A percentile compares a stretch with the other conserved stretches of the same genome.
phyloP scores from a whole-genome alignment of 2,888 invertebrate species.

The Cheilosia variabilis region DNA sequence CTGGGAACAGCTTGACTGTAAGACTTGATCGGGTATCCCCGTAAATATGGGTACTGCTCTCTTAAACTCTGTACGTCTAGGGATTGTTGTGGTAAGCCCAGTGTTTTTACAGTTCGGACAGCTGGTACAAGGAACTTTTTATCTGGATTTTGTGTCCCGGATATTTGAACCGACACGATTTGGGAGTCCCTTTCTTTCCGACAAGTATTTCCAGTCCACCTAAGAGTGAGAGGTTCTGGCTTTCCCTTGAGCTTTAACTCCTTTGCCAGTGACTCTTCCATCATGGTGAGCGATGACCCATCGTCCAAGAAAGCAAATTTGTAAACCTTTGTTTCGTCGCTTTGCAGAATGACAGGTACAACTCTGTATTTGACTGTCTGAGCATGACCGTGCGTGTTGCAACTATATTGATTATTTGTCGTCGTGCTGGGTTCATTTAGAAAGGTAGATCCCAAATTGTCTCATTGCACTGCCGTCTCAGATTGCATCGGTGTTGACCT shows the following conservation, averaged over 20 bases:
- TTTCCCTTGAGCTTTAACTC: constrained; percentile 24
- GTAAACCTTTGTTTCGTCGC: neutral
- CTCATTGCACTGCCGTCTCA: no score
- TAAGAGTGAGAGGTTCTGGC: neutral
- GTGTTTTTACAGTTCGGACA: no score
- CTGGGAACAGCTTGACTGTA: neutral
- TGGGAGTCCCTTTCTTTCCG: constrained; percentile 6
- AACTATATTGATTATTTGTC: neutral
- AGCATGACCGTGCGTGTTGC: neutral
- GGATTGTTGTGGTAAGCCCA: no score
- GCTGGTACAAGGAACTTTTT: no score
- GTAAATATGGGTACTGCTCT: no score
- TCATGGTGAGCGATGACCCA: constrained; percentile 57
- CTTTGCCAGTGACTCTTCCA: constrained; percentile 30
- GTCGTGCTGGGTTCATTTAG: no score
- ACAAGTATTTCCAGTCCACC: constrained; percentile 21
- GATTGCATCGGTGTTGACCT: neutral
- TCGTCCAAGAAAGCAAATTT: constrained; percentile 61
- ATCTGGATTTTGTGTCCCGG: constrained; percentile 14
- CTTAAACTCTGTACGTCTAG: no score
- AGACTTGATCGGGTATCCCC: neutral
- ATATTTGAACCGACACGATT: neutral
- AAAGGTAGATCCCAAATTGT: no score
- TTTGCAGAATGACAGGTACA: constrained; percentile 46
- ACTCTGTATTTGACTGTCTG: constrained; percentile 15